Conservation (phyloP, 1,140 invertebrate species). For the Oreohelix idahoensis region DNA sequence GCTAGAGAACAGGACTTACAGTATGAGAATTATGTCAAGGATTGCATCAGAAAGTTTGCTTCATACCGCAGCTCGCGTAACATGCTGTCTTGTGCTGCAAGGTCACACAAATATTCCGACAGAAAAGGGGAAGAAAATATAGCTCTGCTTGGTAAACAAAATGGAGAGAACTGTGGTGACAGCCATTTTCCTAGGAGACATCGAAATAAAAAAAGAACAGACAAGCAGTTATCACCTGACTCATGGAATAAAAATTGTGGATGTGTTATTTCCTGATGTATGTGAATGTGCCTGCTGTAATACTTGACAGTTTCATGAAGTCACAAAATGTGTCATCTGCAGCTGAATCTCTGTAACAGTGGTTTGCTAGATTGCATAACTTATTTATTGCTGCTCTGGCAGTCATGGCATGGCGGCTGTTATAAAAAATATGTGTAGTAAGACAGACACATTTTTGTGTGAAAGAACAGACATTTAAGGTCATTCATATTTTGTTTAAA, state of each 20-base stretch:
- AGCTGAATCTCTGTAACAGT: too few relatives aligned
- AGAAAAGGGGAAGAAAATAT: background rate
- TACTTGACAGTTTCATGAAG: too few relatives aligned
- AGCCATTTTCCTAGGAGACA: background rate
- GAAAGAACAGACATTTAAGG: too few relatives aligned
- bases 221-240: background rate
- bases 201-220: background rate
- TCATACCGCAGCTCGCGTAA: constrained; percentile 11
- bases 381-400: too few relatives aligned
- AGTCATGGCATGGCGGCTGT: too few relatives aligned
- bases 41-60: constrained; percentile 64
- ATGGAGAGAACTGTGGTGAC: background rate
- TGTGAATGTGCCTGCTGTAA: background rate
- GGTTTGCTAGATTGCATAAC: too few relatives aligned
- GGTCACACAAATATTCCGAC: constrained; percentile 15
- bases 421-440: too few relatives aligned
- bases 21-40: constrained; percentile 70
- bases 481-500: too few relatives aligned
- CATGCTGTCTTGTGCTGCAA: constrained; percentile 41
- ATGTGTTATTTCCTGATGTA: constrained; percentile 19
- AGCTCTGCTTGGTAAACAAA: background rate
- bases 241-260: constrained; percentile 20
- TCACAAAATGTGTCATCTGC: too few relatives aligned
- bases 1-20: constrained; percentile 67
- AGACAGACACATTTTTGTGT: too few relatives aligned